Percentiles rank a stretch among this genome's conserved stretches.
Evolutionary conservation across 2,888 invertebrate species (phyloP).

Genomic region (Drosophila formosana): DNA sequence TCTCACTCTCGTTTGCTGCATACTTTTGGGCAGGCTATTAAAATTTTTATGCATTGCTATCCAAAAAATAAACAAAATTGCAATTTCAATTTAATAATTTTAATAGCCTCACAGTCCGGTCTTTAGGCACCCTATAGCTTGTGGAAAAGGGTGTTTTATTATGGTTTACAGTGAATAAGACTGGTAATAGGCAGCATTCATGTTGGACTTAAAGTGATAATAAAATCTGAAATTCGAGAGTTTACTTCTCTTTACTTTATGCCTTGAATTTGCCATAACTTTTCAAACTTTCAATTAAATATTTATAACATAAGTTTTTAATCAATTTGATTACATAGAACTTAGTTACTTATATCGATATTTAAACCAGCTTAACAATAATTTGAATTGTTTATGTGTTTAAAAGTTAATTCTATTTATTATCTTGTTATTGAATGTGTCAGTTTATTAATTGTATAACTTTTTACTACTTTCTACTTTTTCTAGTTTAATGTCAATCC

Average conservation of each 20-base stretch:
- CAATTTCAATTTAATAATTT: slow-evolving; percentile 49
- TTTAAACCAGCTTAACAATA: too few species aligned
- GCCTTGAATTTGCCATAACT: not conserved
- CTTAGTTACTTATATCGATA: too few species aligned
- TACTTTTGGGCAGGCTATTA: slow-evolving; percentile 45
- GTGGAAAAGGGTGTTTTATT: not conserved
- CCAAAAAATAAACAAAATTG: slow-evolving; percentile 24
- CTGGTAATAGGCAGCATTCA: not conserved
- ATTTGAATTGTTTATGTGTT: too few species aligned
- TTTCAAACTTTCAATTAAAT: not conserved
- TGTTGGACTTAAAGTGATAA: not conserved
- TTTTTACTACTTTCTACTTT: too few species aligned
- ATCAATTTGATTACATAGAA: too few species aligned
- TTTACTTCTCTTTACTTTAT: not conserved
- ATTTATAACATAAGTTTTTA: too few species aligned
- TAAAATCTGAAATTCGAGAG: not conserved
- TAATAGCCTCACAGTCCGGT: slow-evolving; percentile 52
- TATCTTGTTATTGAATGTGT: too few species aligned
- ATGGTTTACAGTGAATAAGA: not conserved
- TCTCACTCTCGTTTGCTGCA: slow-evolving; percentile 48
- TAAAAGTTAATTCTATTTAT: too few species aligned
- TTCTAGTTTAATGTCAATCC: too few species aligned
- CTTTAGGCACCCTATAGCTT: slow-evolving; percentile 59
- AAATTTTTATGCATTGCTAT: slow-evolving; percentile 40
- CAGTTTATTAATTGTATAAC: too few species aligned